These are phyloP conservation scores for Parasteatoda tepidariorum DNA, from an alignment of 1,140 invertebrate species.

Conservation along the genomic window DNA sequence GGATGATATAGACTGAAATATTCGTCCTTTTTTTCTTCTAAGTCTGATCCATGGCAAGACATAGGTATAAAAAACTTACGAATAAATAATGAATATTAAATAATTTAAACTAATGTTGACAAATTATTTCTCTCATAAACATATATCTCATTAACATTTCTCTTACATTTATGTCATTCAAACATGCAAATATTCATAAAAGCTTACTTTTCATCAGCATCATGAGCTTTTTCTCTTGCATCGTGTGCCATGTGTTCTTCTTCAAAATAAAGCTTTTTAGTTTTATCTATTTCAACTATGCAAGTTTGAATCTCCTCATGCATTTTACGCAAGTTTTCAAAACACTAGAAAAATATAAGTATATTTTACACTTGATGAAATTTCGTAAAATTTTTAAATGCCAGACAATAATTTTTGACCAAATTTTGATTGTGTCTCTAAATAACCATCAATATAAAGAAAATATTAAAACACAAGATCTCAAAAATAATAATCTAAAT, in stretches of 20 bases:
- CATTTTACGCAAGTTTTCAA: constrained; percentile 63
- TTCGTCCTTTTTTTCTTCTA: constrained; percentile 95
- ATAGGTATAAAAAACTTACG: constrained; percentile 25
- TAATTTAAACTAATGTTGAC: too few relatives aligned
- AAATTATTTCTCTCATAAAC: too few relatives aligned
- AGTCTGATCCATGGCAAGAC: constrained; percentile 69
- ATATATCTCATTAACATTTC: too few relatives aligned
- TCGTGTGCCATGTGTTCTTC: constrained; percentile 96
- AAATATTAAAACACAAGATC: too few relatives aligned
- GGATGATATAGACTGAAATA: constrained; percentile 95
- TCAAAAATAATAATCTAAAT: too few relatives aligned
- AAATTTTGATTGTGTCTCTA: too few relatives aligned
- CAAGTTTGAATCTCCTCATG: constrained; percentile 64
- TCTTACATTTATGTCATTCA: too few relatives aligned
- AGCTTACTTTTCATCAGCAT: constrained; percentile 95
- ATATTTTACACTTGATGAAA: too few relatives aligned
- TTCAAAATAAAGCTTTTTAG: constrained; percentile 94
- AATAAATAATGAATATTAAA: not conserved
- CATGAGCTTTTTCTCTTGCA: constrained; percentile 91
- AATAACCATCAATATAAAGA: too few relatives aligned
- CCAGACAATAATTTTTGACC: too few relatives aligned
- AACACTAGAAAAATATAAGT: constrained; percentile 53
- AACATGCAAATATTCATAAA: too few relatives aligned
- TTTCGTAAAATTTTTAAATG: too few relatives aligned
- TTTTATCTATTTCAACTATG: constrained; percentile 91